Conservation (phyloP, 2,113 vertebrate genomes). For the Beaufortia kweichowensis region DNA sequence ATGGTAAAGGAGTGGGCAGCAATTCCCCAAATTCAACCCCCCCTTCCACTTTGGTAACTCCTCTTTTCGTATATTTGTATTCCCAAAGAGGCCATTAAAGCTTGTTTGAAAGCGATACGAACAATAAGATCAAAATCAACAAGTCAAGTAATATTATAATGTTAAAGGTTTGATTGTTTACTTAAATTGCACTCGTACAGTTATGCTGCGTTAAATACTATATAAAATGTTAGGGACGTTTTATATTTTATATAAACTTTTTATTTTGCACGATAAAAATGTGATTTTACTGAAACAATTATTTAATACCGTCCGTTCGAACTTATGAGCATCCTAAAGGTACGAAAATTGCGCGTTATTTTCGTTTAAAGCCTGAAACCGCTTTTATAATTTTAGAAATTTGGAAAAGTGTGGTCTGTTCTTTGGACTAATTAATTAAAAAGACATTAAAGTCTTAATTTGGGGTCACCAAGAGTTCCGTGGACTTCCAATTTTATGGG, state of each 20-base stretch:
- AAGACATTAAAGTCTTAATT: conserved; percentile 6
- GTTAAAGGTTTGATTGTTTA: conserved; percentile 24
- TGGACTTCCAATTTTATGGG: conserved; percentile 62
- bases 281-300: no score
- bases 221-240: not conserved
- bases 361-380: no score
- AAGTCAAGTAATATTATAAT: conserved; percentile 60
- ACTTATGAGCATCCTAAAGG: no score
- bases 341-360: no score
- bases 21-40: conserved; percentile 67
- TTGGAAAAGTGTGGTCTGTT: no score
- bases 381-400: no score
- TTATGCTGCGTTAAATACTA: no score
- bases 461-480: conserved; percentile 57
- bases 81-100: conserved; percentile 66
- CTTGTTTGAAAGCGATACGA: conserved; percentile 52
- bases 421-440: no score
- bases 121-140: conserved; percentile 66
- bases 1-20: conserved; percentile 84
- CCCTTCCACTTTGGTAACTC: conserved; percentile 64
- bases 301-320: no score
- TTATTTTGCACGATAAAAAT: not conserved
- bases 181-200: not conserved
- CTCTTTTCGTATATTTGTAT: conserved; percentile 72
- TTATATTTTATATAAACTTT: no score